Evolutionary conservation across 2,888 invertebrate species (phyloP), one percentile per base, ranked within the genome.

Genomic region (Drosophila borealis): DNA sequence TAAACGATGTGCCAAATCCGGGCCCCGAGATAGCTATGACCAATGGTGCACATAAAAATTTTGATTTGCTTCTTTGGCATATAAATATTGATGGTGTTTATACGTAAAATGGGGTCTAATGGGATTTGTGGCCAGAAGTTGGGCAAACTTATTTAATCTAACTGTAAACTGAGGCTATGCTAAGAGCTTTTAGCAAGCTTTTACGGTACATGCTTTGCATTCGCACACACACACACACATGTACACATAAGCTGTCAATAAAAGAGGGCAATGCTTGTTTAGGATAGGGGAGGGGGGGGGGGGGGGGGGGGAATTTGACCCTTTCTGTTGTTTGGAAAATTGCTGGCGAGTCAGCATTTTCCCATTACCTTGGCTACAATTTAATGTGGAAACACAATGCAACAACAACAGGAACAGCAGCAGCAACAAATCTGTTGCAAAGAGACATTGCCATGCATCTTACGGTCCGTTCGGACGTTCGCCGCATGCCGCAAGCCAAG

Each of bases 401-500:
- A 34, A 44, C 44, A 64, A 50, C 56, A 41, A 42, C 50, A 25
- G 5, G 41, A 41, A 25, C 61, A 44, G 1, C 34, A 50, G 25
- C 70, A 56, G 45, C 65, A 73, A 36, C 36, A 74, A 62, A 74
- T 60, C 70, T 74, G 55, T 41, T 34, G 63, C 63, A 50, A 60
- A 71, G 64, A 62, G 72, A 72, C 76, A 76, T 65, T 76, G 75
- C 68, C 75, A 68, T 76, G 72, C 75, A 75, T 76, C 75, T 75
- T 70, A 45, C 50, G 41, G 50, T 39, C 55, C 45, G 56, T 48
- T 61, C 59, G 70, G 60, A 66, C 51, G 42, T 39, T 63, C 56
- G 66, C 60, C 59, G 68, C 60, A 70, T 79, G 86, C 81, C 87
- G 74, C 86, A 81, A 81, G 83, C 83, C 71, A 83, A 81, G 81